Conservation (phyloP, 2,888 invertebrate species). For the Steinernema scapterisci region DNA sequence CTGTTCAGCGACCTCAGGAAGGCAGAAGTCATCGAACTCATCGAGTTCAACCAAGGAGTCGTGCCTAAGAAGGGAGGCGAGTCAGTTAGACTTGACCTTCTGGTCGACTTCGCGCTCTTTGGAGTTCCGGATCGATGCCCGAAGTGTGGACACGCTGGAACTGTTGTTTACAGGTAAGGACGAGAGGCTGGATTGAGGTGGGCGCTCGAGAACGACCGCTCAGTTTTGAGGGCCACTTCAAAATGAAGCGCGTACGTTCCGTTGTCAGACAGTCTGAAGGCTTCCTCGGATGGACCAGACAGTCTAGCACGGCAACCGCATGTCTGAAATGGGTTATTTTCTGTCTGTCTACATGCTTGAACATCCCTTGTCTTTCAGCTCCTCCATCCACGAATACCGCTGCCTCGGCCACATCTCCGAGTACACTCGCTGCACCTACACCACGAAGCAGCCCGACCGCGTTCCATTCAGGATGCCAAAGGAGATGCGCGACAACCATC, state of each 20-base stretch:
- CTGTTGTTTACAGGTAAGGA: constrained; percentile 37
- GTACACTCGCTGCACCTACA: constrained; percentile 84
- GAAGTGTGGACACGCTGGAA: constrained; percentile 73
- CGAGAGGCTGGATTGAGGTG: too few species aligned
- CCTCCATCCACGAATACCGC: constrained; percentile 76
- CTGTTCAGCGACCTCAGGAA: background rate
- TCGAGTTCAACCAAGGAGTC: background rate
- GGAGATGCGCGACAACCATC: constrained; percentile 69
- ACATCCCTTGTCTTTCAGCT: too few species aligned
- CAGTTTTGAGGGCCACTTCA: too few species aligned
- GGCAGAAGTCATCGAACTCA: background rate
- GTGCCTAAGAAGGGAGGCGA: constrained; percentile 4
- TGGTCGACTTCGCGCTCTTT: constrained; percentile 71
- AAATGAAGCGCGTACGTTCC: too few species aligned
- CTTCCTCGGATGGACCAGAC: too few species aligned
- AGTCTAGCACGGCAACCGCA: too few species aligned
- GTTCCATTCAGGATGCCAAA: constrained; percentile 76
- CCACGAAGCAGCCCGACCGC: constrained; percentile 78
- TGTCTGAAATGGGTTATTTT: too few species aligned
- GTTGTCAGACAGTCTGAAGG: too few species aligned
- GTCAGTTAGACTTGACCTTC: background rate
- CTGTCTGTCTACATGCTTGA: too few species aligned
- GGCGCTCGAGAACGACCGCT: too few species aligned
- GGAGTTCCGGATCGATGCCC: constrained; percentile 81
- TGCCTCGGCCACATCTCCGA: constrained; percentile 84